phyloP scores from a whole-genome alignment of 2,113 vertebrate species.

The Anguilla japonica region DNA sequence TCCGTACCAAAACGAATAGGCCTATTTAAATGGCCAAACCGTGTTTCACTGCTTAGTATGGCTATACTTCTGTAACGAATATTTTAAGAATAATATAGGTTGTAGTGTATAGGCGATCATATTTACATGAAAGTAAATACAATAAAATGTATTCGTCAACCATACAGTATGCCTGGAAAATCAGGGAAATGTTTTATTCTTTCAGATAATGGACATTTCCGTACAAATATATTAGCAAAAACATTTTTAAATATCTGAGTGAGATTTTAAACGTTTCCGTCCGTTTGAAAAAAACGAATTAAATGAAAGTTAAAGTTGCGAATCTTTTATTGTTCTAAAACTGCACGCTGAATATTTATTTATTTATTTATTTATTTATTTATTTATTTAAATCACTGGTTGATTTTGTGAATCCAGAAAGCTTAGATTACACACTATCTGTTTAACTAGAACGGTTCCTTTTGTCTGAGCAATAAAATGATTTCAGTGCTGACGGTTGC shows the following conservation, averaged over 20 bases:
- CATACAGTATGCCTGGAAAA: background rate
- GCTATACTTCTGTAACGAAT: background rate
- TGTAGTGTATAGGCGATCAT: background rate
- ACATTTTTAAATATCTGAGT: background rate
- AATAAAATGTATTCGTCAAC: slow-evolving; percentile 8
- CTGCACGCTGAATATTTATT: too few species aligned
- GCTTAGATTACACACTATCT: slow-evolving; percentile 23
- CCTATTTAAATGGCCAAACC: background rate
- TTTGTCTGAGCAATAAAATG: slow-evolving; percentile 65
- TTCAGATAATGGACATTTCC: background rate
- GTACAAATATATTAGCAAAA: background rate
- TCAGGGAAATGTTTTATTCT: background rate
- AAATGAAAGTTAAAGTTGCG: too few species aligned
- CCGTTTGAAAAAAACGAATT: background rate
- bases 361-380: background rate
- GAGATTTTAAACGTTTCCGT: background rate
- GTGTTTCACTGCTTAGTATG: background rate
- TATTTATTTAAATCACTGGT: background rate
- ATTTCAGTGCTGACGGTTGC: slow-evolving; percentile 60
- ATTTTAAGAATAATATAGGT: background rate
- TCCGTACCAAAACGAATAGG: too few species aligned
- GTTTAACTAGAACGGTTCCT: slow-evolving; percentile 54
- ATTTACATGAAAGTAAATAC: slow-evolving; percentile 12
- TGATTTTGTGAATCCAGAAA: background rate
- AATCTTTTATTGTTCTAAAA: too few species aligned